Conservation (phyloP, 2,113 vertebrate species). For the Elephantulus edwardii region DNA sequence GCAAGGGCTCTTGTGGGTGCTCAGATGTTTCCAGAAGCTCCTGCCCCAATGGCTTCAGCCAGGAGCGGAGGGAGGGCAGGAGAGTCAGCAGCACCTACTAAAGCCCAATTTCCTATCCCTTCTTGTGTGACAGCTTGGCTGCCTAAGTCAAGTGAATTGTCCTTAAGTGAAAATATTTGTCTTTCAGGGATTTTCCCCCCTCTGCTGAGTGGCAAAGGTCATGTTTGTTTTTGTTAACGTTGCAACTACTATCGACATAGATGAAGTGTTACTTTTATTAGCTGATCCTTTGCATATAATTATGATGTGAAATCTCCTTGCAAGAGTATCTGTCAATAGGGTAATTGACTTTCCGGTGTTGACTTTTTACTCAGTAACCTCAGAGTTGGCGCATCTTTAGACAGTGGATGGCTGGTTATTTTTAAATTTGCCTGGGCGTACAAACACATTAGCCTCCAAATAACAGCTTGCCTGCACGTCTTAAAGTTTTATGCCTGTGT, state of each 20-base stretch:
- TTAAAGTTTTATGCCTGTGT: background rate
- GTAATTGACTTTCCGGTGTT: conserved; percentile 75
- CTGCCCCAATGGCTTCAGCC: background rate
- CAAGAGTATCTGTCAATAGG: conserved; percentile 79
- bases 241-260: conserved; percentile 74
- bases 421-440: conserved; percentile 54
- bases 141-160: conserved; percentile 44
- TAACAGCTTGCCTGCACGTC: background rate
- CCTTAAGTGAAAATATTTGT: conserved; percentile 72
- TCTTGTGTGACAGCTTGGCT: conserved; percentile 47
- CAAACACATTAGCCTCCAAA: conserved; percentile 29
- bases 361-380: conserved; percentile 79
- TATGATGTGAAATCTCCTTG: conserved; percentile 78
- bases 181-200: conserved; percentile 45
- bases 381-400: conserved; percentile 63
- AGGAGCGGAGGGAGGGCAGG: background rate
- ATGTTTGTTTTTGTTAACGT: conserved; percentile 79
- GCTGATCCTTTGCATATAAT: conserved; percentile 78
- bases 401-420: conserved; percentile 65
- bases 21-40: accelerated
- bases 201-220: conserved; percentile 54
- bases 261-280: conserved; percentile 78
- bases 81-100: conserved; percentile 15
- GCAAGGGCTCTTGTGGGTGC: background rate
- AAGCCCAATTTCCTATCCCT: conserved; percentile 34